Percentiles rank a stretch among this genome's conserved stretches.
These are phyloP conservation scores for Paramormyrops kingsleyae DNA, from an alignment of 2,113 vertebrate species.

Conservation along the genomic window DNA sequence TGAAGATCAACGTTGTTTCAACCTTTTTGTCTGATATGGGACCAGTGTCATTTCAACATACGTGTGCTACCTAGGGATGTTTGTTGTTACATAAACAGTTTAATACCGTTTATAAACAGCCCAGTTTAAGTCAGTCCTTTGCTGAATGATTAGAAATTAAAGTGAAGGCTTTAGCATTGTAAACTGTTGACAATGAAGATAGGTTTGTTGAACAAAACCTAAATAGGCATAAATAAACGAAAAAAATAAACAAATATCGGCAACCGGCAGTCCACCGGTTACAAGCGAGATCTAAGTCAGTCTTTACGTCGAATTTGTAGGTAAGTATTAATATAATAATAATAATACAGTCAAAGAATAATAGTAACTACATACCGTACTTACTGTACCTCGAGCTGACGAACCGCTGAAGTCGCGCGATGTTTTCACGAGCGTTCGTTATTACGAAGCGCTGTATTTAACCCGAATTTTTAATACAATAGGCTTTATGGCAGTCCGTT, in stretches of 20 bases:
- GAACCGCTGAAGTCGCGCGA: background rate
- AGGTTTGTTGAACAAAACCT: background rate
- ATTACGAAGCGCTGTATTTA: background rate
- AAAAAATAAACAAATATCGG: background rate
- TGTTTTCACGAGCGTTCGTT: background rate
- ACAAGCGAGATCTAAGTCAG: background rate
- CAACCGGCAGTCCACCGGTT: background rate
- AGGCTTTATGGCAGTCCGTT: background rate
- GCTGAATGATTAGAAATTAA: background rate
- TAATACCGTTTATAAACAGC: background rate
- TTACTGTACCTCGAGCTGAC: background rate
- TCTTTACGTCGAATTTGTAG: background rate
- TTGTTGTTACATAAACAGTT: background rate
- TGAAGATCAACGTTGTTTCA: no score
- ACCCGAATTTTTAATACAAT: background rate
- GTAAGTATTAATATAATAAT: background rate
- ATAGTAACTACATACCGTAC: background rate
- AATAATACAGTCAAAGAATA: background rate
- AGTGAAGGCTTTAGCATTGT: background rate
- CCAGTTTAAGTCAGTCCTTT: background rate
- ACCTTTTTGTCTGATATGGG: no score
- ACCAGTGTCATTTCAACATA: no score
- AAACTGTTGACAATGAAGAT: background rate
- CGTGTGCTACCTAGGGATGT: background rate
- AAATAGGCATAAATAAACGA: background rate